Percentiles rank a stretch among this genome's conserved stretches.
These are phyloP conservation scores for Tyria jacobaeae DNA, from an alignment of 2,888 invertebrate genomes.

Conservation along the genomic window DNA sequence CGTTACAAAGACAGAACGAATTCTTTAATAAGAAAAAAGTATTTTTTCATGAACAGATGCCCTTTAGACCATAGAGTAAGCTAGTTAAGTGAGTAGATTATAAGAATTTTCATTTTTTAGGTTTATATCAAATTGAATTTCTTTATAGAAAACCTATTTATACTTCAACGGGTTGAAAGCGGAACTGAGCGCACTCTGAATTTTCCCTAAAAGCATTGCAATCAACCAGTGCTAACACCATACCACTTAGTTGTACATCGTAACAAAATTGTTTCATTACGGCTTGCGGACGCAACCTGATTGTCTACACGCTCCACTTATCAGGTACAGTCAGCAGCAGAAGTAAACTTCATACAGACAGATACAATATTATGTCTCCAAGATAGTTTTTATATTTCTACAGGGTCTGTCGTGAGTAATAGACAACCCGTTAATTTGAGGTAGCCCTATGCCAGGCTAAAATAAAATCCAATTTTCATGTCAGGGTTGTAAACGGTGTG, in stretches of 20 bases:
- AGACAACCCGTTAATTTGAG: no score
- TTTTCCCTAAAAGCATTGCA: conserved; percentile 26
- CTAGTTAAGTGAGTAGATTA: neutral
- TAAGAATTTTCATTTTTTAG: neutral
- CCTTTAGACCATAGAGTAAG: no score
- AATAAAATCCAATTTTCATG: no score
- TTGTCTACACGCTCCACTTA: conserved; percentile 81
- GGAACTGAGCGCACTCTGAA: conserved; percentile 23
- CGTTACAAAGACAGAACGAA: no score
- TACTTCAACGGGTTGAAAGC: conserved; percentile 26
- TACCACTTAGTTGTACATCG: conserved; percentile 44
- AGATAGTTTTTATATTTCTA: neutral
- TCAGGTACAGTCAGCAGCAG: conserved; percentile 53
- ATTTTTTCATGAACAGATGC: no score
- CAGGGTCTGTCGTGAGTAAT: no score
- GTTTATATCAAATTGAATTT: neutral
- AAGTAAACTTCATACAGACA: conserved; percentile 43
- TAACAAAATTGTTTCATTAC: conserved; percentile 66
- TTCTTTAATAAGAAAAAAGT: no score
- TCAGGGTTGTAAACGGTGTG: no score
- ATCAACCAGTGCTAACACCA: conserved; percentile 29
- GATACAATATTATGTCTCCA: neutral
- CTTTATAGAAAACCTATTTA: conserved; percentile 27
- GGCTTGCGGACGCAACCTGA: conserved; percentile 81
- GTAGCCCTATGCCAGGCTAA: no score